These are phyloP conservation scores for Phengaris arion DNA, from an alignment of 2,888 invertebrate genomes.

Conservation along the genomic window DNA sequence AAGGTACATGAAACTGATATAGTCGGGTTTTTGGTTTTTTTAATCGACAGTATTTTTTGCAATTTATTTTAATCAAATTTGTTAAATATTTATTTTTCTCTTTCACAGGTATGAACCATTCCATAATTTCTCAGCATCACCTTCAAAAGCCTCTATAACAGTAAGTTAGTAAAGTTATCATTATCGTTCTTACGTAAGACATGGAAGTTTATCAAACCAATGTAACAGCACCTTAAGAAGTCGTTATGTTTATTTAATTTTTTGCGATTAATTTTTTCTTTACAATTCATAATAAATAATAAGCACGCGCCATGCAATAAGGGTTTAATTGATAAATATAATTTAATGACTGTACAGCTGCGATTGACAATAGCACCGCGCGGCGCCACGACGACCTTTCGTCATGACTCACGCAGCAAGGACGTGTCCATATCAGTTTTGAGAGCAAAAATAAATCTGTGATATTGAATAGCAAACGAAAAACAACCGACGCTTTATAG, in stretches of 20 bases:
- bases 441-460: conserved; percentile 17
- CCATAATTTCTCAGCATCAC: background rate
- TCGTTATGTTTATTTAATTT: no score
- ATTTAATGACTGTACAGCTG: background rate
- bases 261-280: no score
- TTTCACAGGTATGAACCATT: background rate
- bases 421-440: conserved; percentile 26
- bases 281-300: background rate
- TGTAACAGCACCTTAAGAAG: no score
- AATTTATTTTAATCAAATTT: background rate
- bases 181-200: no score
- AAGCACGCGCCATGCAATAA: background rate
- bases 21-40: no score
- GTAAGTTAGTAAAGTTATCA: background rate
- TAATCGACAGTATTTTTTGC: background rate
- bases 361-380: background rate
- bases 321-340: background rate
- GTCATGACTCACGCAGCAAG: conserved; percentile 28
- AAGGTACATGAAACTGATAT: no score
- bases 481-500: background rate
- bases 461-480: background rate
- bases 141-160: background rate
- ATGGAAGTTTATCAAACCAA: no score
- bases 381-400: conserved; percentile 25
- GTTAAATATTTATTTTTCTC: background rate